Conservation (phyloP, 2,113 vertebrate genomes). For the Podarcis raffonei region DNA sequence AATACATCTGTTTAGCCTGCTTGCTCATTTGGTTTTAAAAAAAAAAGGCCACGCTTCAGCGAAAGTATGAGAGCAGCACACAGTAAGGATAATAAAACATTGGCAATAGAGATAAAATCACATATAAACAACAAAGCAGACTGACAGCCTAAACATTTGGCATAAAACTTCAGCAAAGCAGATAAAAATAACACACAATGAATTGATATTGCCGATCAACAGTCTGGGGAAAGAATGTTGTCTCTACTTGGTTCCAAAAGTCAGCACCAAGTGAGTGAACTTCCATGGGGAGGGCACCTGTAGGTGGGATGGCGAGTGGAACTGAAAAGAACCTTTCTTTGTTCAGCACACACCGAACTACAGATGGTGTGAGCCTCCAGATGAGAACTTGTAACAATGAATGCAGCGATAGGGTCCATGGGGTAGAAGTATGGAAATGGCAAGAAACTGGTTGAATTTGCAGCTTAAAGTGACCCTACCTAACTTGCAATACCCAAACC, state of each 20-base stretch:
- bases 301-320: background rate
- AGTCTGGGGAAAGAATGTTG: background rate
- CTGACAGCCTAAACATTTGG: background rate
- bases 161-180: background rate
- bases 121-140: background rate
- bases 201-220: background rate
- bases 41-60: background rate
- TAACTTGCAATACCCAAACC: too few species aligned
- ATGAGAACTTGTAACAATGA: background rate
- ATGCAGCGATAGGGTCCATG: too few species aligned
- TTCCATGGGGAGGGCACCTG: background rate
- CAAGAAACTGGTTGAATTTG: too few species aligned
- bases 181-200: background rate
- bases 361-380: background rate
- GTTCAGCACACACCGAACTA: background rate
- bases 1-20: conserved; percentile 11
- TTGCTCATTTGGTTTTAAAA: background rate
- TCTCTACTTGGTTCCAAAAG: background rate
- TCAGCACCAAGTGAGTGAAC: background rate
- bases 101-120: background rate
- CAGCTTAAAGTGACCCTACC: too few species aligned
- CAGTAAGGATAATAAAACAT: background rate
- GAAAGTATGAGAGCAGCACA: background rate
- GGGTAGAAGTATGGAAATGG: too few species aligned
- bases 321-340: background rate